Evolutionary conservation across 2,113 vertebrate species (phyloP).

Genomic region (Zapus hudsonius): DNA sequence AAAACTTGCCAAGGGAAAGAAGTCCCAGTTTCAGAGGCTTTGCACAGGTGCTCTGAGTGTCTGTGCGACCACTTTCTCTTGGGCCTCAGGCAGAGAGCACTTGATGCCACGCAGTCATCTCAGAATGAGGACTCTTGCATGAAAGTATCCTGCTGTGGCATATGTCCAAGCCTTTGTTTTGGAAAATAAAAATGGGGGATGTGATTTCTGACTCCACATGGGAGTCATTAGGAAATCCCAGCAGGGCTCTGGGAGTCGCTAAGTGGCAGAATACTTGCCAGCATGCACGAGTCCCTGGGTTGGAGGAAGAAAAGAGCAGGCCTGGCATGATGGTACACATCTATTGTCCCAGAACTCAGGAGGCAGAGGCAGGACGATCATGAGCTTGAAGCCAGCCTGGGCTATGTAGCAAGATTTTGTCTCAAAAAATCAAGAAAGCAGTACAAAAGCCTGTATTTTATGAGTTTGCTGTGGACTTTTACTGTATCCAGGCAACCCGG

Average conservation of each 20-base stretch:
- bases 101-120: neutral
- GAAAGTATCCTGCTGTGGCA: neutral
- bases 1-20: neutral
- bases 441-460: no score
- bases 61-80: neutral
- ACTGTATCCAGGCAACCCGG: no score
- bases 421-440: neutral
- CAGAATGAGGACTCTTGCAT: neutral
- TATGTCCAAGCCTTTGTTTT: neutral
- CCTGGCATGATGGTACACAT: neutral
- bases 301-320: neutral
- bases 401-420: neutral
- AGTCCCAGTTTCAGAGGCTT: neutral
- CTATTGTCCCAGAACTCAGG: neutral
- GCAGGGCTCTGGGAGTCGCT: no score
- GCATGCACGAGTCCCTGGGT: neutral
- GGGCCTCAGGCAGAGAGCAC: neutral
- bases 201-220: fast-evolving
- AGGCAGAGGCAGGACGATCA: neutral
- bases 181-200: fast-evolving
- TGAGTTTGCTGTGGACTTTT: neutral
- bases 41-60: neutral
- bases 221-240: neutral
- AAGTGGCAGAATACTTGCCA: neutral
- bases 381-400: neutral